phyloP scores from a whole-genome alignment of 2,888 invertebrate genomes.

The Hypercompe scribonia region DNA sequence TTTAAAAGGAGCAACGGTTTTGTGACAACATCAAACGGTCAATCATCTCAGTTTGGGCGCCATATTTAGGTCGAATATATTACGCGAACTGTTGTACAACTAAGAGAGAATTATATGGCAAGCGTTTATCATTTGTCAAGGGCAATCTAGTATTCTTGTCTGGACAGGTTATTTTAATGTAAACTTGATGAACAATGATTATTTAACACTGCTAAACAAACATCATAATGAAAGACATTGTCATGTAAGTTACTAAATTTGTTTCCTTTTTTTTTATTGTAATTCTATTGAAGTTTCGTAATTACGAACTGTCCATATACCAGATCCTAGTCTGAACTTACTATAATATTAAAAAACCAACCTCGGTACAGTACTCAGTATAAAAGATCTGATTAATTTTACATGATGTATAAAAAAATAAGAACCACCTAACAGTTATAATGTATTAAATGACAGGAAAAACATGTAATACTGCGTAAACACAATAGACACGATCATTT shows the following conservation, averaged over 20 bases:
- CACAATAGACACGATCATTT: conserved; percentile 17
- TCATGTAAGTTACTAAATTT: too few relatives aligned
- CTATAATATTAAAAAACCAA: not conserved
- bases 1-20: conserved; percentile 70
- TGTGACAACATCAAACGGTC: conserved; percentile 78
- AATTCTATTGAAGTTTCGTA: not conserved
- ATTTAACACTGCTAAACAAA: not conserved
- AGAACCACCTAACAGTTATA: not conserved
- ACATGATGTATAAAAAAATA: not conserved
- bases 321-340: not conserved
- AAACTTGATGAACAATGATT: not conserved
- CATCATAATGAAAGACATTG: not conserved
- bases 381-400: not conserved
- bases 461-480: conserved; percentile 1
- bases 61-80: conserved; percentile 76
- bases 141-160: not conserved
- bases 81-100: conserved; percentile 66
- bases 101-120: conserved; percentile 44
- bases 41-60: conserved; percentile 72
- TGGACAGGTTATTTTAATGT: not conserved
- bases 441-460: conserved; percentile 7
- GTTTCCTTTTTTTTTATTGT: not conserved
- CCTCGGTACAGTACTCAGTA: not conserved
- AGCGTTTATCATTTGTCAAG: conserved; percentile 31
- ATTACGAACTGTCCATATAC: not conserved